Conservation (phyloP, 2,113 vertebrate species). For the Ictalurus punctatus region DNA sequence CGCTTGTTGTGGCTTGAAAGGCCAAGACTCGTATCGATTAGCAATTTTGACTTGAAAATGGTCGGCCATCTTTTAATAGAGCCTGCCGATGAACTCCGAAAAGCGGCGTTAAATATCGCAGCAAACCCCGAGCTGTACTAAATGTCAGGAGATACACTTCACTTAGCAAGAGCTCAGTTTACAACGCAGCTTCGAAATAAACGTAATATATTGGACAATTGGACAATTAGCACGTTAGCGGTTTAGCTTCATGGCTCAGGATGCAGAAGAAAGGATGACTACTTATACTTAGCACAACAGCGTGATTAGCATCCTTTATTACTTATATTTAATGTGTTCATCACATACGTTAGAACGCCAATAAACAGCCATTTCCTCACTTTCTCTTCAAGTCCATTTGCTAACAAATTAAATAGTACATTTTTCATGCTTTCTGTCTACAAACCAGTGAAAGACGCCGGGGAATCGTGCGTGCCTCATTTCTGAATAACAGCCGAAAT, state of each 20-base stretch:
- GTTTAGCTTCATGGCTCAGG: neutral
- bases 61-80: slow-evolving; percentile 39
- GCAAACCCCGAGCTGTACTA: neutral
- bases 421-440: no score
- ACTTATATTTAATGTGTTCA: no score
- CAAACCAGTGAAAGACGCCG: no score
- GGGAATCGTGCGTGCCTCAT: no score
- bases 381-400: no score
- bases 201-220: no score
- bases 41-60: slow-evolving; percentile 41
- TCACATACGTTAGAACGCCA: no score
- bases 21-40: slow-evolving; percentile 50
- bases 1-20: slow-evolving; percentile 39
- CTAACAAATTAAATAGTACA: no score
- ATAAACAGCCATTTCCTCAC: no score
- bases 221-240: neutral
- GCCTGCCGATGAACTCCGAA: neutral
- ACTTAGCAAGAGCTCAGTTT: neutral
- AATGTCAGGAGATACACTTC: neutral
- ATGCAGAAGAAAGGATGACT: neutral
- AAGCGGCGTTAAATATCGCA: neutral
- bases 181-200: neutral
- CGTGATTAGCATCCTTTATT: no score
- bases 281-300: neutral
- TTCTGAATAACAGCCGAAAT: no score